Conservation (phyloP, 1,140 invertebrate genomes). For the Palaemon carinicauda region DNA sequence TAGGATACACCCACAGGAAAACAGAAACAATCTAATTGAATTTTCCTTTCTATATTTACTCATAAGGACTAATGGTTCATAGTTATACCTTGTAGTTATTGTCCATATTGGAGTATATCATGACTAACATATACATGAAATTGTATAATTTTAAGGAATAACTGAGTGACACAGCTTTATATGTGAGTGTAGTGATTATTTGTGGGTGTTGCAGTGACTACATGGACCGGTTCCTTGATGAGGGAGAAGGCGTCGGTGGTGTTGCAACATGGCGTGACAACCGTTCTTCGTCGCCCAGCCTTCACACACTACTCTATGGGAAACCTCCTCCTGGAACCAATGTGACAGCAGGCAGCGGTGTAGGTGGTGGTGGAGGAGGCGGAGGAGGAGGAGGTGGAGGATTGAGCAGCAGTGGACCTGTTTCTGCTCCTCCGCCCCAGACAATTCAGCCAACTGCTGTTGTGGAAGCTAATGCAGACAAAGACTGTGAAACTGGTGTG, state of each 20-base stretch:
- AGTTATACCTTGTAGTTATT: not conserved
- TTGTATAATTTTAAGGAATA: conserved; percentile 48
- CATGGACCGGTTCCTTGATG: conserved; percentile 86
- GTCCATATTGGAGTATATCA: not conserved
- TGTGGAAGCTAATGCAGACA: conserved; percentile 41
- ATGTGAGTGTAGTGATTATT: conserved; percentile 61
- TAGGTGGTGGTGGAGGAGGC: conserved; percentile 63
- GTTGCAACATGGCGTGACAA: conserved; percentile 61
- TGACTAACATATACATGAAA: too few species aligned
- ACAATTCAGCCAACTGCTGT: conserved; percentile 68
- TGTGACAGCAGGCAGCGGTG: conserved; percentile 64
- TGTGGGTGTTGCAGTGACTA: conserved; percentile 75
- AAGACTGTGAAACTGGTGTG: conserved; percentile 28
- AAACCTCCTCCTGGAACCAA: conserved; percentile 62
- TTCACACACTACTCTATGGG: conserved; percentile 59
- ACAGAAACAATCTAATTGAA: too few species aligned
- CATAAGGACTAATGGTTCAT: not conserved
- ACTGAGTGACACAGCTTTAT: conserved; percentile 53
- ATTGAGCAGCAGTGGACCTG: conserved; percentile 62
- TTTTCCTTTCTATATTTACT: too few species aligned
- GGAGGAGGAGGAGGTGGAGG: too few species aligned
- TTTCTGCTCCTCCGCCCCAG: conserved; percentile 64
- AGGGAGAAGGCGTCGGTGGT: conserved; percentile 79
- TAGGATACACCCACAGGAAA: too few species aligned
- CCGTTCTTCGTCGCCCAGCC: conserved; percentile 60